phyloP scores from a whole-genome alignment of 2,113 vertebrate genomes.

The Malaclemys terrapin region DNA sequence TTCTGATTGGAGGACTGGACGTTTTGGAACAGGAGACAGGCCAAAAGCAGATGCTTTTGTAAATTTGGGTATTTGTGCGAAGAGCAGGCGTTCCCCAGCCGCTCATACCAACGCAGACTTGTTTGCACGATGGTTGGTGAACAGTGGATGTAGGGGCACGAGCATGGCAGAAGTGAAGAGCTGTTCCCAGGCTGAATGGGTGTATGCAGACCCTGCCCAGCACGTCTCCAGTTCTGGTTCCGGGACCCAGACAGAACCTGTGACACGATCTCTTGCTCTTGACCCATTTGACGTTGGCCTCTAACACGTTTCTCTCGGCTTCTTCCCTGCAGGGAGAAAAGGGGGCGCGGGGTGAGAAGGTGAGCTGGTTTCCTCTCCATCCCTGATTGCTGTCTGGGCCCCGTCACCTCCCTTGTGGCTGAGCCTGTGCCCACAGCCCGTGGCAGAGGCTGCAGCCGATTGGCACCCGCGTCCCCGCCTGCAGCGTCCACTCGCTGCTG shows the following conservation, averaged over 20 bases:
- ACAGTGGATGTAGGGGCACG: not conserved
- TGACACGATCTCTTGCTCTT: not conserved
- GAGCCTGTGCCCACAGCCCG: not conserved
- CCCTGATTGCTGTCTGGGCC: not conserved
- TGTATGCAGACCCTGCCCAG: not conserved
- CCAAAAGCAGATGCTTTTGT: not conserved
- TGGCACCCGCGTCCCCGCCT: not conserved
- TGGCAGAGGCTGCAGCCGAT: not conserved
- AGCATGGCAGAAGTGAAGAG: not conserved
- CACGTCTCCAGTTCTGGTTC: not conserved
- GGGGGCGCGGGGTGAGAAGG: slow-evolving; percentile 91
- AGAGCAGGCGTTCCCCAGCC: not conserved
- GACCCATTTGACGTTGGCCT: accelerated
- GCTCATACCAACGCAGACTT: not conserved
- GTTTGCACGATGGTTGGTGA: not conserved
- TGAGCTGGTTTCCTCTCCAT: slow-evolving; percentile 70
- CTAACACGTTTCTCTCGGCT: slow-evolving; percentile 1
- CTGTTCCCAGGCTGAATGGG: not conserved
- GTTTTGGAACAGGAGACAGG: not conserved
- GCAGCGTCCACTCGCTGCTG: not conserved
- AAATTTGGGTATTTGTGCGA: not conserved
- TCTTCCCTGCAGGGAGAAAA: slow-evolving; percentile 85
- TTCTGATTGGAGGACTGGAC: not conserved
- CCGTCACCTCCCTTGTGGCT: not conserved
- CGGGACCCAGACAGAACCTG: accelerated